A percentile compares a stretch with the other conserved stretches of the same genome.
Conservation (phyloP, 2,113 vertebrate genomes). For the Chinchilla lanigera region DNA sequence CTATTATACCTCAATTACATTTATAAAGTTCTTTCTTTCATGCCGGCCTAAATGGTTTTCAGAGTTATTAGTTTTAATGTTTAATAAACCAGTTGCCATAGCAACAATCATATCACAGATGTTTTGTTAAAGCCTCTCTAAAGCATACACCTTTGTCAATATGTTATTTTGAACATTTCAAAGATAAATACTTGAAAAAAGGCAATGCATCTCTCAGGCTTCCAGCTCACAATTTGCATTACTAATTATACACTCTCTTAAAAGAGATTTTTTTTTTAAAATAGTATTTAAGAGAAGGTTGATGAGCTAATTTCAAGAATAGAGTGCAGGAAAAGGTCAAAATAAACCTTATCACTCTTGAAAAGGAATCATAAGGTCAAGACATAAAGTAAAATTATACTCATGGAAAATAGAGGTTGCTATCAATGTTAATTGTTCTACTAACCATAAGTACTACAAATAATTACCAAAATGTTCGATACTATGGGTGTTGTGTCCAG, state of each 20-base stretch:
- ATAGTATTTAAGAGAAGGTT: slow-evolving; percentile 34
- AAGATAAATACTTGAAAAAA: slow-evolving; percentile 70
- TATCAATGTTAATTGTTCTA: not conserved
- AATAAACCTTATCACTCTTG: not conserved
- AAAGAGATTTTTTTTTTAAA: slow-evolving; percentile 24
- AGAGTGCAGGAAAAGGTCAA: slow-evolving; percentile 18
- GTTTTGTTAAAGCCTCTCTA: slow-evolving; percentile 70
- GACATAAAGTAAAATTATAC: slow-evolving; percentile 9
- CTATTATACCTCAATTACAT: slow-evolving; percentile 70
- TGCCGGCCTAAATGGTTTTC: slow-evolving; percentile 65
- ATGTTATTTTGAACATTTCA: slow-evolving; percentile 80
- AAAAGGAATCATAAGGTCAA: slow-evolving; percentile 46
- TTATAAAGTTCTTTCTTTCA: slow-evolving; percentile 70
- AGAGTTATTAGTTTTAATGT: slow-evolving; percentile 81
- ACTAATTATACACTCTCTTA: slow-evolving; percentile 64
- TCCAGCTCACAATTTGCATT: slow-evolving; percentile 62
- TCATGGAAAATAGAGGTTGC: not conserved
- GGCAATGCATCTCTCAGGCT: slow-evolving; percentile 26
- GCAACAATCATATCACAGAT: slow-evolving; percentile 76
- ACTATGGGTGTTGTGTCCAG: not conserved
- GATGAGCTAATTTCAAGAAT: slow-evolving; percentile 61
- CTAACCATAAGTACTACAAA: not conserved
- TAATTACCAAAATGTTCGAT: not conserved
- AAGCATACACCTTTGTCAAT: slow-evolving; percentile 77
- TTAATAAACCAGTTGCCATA: slow-evolving; percentile 79